Evolutionary conservation across 2,113 vertebrate genomes (phyloP).

Genomic region (Pelvicachromis taeniatus): DNA sequence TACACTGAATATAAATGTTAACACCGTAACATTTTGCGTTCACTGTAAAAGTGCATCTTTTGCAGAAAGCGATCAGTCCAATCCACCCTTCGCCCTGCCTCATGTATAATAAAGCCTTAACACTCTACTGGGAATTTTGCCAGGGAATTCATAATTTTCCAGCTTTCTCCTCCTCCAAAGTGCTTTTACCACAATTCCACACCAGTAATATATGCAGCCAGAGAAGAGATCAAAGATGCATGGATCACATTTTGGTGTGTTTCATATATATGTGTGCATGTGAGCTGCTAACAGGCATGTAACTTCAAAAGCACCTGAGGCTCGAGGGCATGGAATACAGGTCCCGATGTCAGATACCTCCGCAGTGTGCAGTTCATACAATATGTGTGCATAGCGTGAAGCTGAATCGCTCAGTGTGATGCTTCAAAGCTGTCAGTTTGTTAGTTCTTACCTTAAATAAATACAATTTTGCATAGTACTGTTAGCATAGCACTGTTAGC

Average conservation of each 20-base stretch:
- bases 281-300: constrained; percentile 42
- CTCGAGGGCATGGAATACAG: constrained; percentile 14
- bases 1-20: neutral
- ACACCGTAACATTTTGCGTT: constrained; percentile 5
- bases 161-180: constrained; percentile 36
- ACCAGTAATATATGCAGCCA: constrained; percentile 48
- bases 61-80: neutral
- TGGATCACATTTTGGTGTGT: constrained; percentile 21
- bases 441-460: constrained; percentile 20
- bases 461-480: neutral
- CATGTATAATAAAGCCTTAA: constrained; percentile 42
- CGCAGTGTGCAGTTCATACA: constrained; percentile 1
- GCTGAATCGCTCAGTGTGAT: constrained; percentile 17
- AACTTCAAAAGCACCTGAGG: constrained; percentile 50
- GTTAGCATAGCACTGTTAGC: neutral
- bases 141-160: constrained; percentile 45
- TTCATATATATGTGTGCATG: constrained; percentile 22
- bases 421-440: constrained; percentile 3
- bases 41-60: neutral
- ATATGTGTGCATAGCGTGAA: constrained; percentile 2
- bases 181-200: constrained; percentile 18
- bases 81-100: neutral
- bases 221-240: constrained; percentile 55
- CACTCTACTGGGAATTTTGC: constrained; percentile 36
- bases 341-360: constrained; percentile 34